Base-by-base conservation (phyloP, 2,888 invertebrate genomes). In the Erebia palarica region DNA sequence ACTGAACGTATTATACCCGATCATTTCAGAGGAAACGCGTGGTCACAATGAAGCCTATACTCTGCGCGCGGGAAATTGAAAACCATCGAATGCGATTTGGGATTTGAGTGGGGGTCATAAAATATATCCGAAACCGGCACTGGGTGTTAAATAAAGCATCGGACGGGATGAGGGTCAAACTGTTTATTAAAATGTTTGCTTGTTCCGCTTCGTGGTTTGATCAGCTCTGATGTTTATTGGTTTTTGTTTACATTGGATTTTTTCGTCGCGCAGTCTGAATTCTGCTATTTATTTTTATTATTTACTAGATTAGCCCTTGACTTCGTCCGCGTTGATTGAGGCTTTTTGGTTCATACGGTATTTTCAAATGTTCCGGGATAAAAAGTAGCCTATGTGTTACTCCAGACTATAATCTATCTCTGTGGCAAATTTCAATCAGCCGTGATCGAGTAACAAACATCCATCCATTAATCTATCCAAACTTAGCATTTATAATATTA, bases 81-180 rank as follows among this genome's bases (percentile, higher is more conserved):
- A 86, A 82, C 86, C 86, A 86, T 87, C 83, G 82, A 85, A 84
- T 81, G 77, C 82, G 85, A 87, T 86, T 86, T 85, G 84, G 73
- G 75, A 76, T 75, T 76, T 73, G 69, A 75, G 75, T 69, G 66
- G 68, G 68, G 79, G 81, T 83, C 85, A 79, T 87, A 87, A 87
- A 86, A 87, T 87, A 87, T 85, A 84, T 80, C 82, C 81, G 80
- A 82, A 80, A 75, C 76, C 78, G 76, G 79, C 78, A 78, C 78
- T 80, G 72, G 76, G 76, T 77, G 82, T 81, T 83, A 81, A 85
- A 86, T 86, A 84, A 84, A 86, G 68, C 71, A 75, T 69, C 69
- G 67, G 53, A 55, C 44, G 60, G 84, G 63, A 68, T 58, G 44
- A 51, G 51, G 68, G 69, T 68, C 66, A 69, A 69, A 69, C 69